Base-by-base conservation (phyloP, 1,140 invertebrate species). In the Drosophila mojavensis region DNA sequence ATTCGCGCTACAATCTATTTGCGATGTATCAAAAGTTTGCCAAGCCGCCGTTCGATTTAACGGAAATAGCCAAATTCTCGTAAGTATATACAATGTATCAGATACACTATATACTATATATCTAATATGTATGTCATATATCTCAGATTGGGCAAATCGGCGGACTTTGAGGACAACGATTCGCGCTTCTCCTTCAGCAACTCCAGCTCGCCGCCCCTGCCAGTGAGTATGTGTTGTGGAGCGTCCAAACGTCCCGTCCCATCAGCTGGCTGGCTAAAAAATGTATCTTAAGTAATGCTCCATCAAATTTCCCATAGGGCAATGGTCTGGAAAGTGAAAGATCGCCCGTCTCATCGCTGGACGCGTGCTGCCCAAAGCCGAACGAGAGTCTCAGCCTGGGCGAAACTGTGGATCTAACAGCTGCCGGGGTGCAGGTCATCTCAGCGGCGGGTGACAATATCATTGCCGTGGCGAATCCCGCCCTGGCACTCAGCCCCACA, bases 391-490 rank as follows among this genome's bases (percentile, higher is more conserved):
- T 1, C 47, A 0, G 55, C 59, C 26, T 15, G 55, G 69, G 36
- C 47, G 81, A 90, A 45, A 76, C 78, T 0, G 62, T 90, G 13
- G 85, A 91, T 64, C 43, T 83, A 5, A 79, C 83, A 48, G 68
- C 70, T 11, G 26, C 71, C 90, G 94, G 94, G 81, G 94, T 95
- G 11, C 93, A 97, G 94, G 95, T 97, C 59, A 96, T 97, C 75
- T 95, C 97, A 0, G 96, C 96, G 0, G 95, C 96, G 24, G 96
- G 96, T 1, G 96, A 96, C 84, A 96, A 97, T 92, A 97, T 97
- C 77, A 97, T 97, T 82, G 97, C 97, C 0, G 96, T 97, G 2
- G 96, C 96, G 7, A 97, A 97, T 94, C 97, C 97, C 13, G 97
- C 96, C 3, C 93, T 97, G 69, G 94, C 94, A 0, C 93, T 95